phyloP scores from a whole-genome alignment of 2,797 vertebrate genomes.

The Alfaro cultratus region DNA sequence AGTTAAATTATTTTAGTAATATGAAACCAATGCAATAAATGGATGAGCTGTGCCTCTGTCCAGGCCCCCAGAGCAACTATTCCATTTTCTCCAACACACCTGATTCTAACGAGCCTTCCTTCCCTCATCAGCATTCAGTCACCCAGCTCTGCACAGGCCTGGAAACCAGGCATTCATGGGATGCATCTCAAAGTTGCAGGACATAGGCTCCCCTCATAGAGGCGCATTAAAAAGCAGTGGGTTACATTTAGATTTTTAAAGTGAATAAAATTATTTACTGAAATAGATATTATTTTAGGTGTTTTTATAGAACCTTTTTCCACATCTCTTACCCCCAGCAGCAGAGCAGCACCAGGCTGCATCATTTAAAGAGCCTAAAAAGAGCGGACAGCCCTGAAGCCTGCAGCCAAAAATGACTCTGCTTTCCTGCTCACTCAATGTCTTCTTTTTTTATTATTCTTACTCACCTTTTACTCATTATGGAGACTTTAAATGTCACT shows the following conservation, averaged over 20 bases:
- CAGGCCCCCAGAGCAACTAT: not conserved
- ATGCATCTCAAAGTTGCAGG: not conserved
- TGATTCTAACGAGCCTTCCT: no score
- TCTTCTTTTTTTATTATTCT: slow-evolving; percentile 54
- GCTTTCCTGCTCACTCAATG: not conserved
- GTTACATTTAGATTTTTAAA: not conserved
- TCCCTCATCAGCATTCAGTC: not conserved
- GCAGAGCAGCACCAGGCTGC: slow-evolving; percentile 10
- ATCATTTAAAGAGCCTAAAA: slow-evolving; percentile 25
- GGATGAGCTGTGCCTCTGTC: not conserved
- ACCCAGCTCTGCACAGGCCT: not conserved
- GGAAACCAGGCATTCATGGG: not conserved
- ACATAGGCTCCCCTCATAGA: not conserved
- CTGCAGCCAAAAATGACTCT: slow-evolving; percentile 48
- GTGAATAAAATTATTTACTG: not conserved
- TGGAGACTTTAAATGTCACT: slow-evolving; percentile 74
- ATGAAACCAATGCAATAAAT: not conserved
- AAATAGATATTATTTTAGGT: not conserved
- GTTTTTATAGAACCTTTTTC: not conserved
- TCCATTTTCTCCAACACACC: not conserved
- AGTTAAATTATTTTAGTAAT: not conserved
- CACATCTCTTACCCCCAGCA: not conserved
- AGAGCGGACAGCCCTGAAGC: slow-evolving; percentile 37
- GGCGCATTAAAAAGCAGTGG: not conserved
- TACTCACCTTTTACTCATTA: slow-evolving; percentile 61